A percentile compares a stretch with the other conserved stretches of the same genome.
These are phyloP conservation scores for Sebastes variabilis DNA, from an alignment of 2,797 vertebrate genomes.

Conservation along the genomic window DNA sequence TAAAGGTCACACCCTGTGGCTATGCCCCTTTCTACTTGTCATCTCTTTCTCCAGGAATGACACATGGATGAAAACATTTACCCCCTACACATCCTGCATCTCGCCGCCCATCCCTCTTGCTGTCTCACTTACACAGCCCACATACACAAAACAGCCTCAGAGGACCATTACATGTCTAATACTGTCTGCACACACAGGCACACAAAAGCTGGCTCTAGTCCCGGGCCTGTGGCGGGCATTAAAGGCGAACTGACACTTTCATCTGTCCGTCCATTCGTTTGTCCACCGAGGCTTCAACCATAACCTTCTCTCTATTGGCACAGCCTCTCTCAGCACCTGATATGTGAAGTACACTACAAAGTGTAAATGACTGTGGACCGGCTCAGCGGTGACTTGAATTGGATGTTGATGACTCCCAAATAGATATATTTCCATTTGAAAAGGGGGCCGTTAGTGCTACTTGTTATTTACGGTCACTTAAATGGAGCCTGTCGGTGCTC, in stretches of 20 bases:
- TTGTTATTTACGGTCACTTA: slow-evolving; percentile 32
- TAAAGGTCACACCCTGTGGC: background rate
- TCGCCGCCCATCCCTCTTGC: background rate
- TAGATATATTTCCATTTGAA: slow-evolving; percentile 49
- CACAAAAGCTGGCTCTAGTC: slow-evolving; percentile 17
- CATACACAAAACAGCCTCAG: background rate
- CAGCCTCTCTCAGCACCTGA: slow-evolving; percentile 24
- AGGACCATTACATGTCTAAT: background rate
- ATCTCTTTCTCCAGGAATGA: background rate
- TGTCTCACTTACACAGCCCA: background rate
- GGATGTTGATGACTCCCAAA: slow-evolving; percentile 38
- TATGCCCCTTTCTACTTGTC: background rate
- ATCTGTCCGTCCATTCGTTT: slow-evolving; percentile 7
- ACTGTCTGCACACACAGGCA: background rate
- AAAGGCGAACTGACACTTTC: slow-evolving; percentile 24
- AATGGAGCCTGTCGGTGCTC: slow-evolving; percentile 4
- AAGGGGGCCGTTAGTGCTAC: slow-evolving; percentile 22
- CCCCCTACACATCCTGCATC: background rate
- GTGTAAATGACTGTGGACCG: slow-evolving; percentile 10
- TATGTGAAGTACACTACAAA: slow-evolving; percentile 42
- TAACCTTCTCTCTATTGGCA: slow-evolving; percentile 17
- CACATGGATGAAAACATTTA: background rate
- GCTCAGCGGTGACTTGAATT: slow-evolving; percentile 33
- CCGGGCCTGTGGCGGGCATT: slow-evolving; percentile 4
- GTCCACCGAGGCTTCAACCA: slow-evolving; percentile 33